phyloP scores from a whole-genome alignment of 1,140 invertebrate genomes.

The Melitaea cinxia region DNA sequence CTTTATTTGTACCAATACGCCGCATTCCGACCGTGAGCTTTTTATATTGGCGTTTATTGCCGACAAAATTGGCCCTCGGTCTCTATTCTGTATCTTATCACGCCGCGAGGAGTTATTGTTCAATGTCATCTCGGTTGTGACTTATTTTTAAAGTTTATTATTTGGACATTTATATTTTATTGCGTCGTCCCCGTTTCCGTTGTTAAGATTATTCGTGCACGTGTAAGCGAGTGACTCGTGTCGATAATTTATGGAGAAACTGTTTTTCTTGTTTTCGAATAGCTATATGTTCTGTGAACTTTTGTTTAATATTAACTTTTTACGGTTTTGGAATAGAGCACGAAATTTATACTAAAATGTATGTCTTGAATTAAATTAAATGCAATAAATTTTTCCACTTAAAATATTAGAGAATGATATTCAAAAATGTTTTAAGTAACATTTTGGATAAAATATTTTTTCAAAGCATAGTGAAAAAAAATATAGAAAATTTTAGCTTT shows the following conservation, averaged over 20 bases:
- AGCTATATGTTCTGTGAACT: no score
- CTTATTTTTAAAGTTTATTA: conserved; percentile 36
- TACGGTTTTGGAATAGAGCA: no score
- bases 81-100: conserved; percentile 41
- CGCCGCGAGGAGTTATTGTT: conserved; percentile 36
- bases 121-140: conserved; percentile 33
- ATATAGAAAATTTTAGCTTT: conserved; percentile 8
- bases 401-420: neutral
- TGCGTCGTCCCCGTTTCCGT: neutral
- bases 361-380: no score
- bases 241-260: neutral
- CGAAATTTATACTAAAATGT: no score
- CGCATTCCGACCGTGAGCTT: conserved; percentile 50
- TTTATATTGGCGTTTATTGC: conserved; percentile 54
- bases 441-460: neutral
- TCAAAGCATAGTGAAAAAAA: neutral
- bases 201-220: conserved; percentile 3
- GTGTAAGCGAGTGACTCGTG: neutral
- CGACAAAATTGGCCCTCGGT: conserved; percentile 45
- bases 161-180: conserved; percentile 28
- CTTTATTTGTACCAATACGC: conserved; percentile 69
- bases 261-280: no score
- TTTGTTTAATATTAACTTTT: no score
- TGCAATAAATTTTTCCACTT: no score
- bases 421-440: neutral